Conservation (phyloP, 2,113 vertebrate species). For the Circaetus cinerascens region DNA sequence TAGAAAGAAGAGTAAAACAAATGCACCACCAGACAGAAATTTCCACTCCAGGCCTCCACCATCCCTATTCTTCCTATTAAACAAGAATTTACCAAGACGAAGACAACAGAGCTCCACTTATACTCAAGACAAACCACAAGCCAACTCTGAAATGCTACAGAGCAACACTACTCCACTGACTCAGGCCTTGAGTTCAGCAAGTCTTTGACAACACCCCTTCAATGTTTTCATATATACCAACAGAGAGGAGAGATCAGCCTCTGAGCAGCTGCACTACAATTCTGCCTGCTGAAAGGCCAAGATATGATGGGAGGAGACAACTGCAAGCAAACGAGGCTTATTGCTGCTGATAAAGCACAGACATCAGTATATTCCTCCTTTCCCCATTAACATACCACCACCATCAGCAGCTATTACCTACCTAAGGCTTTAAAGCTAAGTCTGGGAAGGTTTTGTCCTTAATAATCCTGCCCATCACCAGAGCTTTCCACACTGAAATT, state of each 20-base stretch:
- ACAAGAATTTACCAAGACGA: not conserved
- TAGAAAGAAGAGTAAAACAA: not conserved
- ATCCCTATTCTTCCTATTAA: not conserved
- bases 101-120: not conserved
- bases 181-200: not conserved
- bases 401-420: not conserved
- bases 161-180: not conserved
- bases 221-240: not conserved
- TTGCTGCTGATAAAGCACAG: not conserved
- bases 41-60: not conserved
- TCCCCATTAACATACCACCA: not conserved
- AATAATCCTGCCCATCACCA: not conserved
- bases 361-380: not conserved
- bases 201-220: not conserved
- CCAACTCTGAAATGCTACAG: not conserved
- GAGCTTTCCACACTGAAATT: not conserved
- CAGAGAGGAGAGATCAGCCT: not conserved
- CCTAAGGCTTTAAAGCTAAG: not conserved
- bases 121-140: not conserved
- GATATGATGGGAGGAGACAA: not conserved
- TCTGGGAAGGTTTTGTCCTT: not conserved
- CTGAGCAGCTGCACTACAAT: not conserved
- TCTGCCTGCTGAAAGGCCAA: not conserved
- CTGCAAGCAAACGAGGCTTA: not conserved
- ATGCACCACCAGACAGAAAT: not conserved